These are phyloP conservation scores for Helarctos malayanus DNA, from an alignment of 2,797 vertebrate genomes.

Conservation along the genomic window DNA sequence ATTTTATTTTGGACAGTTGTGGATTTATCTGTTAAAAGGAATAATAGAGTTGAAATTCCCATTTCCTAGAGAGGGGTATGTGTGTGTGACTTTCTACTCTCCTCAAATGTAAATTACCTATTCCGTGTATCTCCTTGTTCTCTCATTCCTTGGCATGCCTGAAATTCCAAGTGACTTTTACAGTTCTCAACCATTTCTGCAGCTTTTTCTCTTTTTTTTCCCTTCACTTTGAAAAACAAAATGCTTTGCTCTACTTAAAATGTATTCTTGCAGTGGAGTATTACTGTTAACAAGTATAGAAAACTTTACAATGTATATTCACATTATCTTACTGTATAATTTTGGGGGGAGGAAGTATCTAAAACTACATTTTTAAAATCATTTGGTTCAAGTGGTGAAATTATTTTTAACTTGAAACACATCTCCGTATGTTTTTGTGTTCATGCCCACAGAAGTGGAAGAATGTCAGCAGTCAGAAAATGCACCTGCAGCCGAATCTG, in stretches of 20 bases:
- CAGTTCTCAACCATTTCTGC: not conserved
- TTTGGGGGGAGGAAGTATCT: not conserved
- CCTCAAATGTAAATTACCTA: not conserved
- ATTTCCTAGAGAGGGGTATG: not conserved
- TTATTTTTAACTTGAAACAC: not conserved
- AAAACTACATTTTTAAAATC: slow-evolving; percentile 27
- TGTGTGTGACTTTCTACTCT: not conserved
- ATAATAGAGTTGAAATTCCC: not conserved
- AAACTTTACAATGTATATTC: not conserved
- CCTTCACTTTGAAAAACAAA: slow-evolving; percentile 59
- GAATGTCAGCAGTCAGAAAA: slow-evolving; percentile 95
- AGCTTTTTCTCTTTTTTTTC: not conserved
- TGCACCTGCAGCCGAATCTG: slow-evolving; percentile 88
- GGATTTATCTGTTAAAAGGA: slow-evolving; percentile 28
- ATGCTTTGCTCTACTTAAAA: not conserved
- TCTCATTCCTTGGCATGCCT: not conserved
- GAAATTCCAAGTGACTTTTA: slow-evolving; percentile 42
- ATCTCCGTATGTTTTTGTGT: slow-evolving; percentile 60
- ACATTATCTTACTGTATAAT: not conserved
- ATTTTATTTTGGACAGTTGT: slow-evolving; percentile 52
- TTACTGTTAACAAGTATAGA: slow-evolving; percentile 1
- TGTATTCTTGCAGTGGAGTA: not conserved
- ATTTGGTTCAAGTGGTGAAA: slow-evolving; percentile 13
- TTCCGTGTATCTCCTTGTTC: not conserved
- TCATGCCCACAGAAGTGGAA: slow-evolving; percentile 93